Conservation (phyloP, 2,888 invertebrate species). For the Trachelus tabidus region DNA sequence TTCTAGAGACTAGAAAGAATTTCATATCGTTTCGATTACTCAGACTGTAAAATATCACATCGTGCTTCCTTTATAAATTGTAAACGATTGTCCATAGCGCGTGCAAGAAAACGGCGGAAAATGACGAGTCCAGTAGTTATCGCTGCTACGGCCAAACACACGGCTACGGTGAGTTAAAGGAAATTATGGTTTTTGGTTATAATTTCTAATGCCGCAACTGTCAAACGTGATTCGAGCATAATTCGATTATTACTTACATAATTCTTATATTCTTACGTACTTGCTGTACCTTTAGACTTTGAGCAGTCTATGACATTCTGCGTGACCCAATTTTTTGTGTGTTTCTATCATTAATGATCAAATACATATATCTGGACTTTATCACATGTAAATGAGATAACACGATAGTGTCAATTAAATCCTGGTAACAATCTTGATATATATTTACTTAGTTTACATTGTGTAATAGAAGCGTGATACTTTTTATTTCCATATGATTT, state of each 20-base stretch:
- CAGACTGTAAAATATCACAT: neutral
- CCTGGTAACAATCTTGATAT: neutral
- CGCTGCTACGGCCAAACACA: slow-evolving; percentile 85
- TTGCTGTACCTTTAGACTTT: neutral
- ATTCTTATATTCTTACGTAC: slow-evolving; percentile 1
- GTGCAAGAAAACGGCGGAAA: slow-evolving; percentile 18
- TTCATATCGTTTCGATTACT: neutral
- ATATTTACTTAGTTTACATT: neutral
- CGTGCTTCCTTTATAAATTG: neutral
- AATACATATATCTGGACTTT: neutral
- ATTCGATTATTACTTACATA: slow-evolving; percentile 11
- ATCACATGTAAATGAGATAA: neutral
- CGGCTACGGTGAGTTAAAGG: slow-evolving; percentile 79
- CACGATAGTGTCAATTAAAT: neutral
- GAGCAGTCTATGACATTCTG: neutral
- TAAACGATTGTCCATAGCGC: neutral
- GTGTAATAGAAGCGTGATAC: neutral
- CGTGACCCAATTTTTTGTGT: neutral
- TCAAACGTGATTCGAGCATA: slow-evolving; percentile 7
- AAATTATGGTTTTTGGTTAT: slow-evolving; percentile 16
- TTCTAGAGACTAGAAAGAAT: neutral
- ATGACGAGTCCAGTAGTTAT: slow-evolving; percentile 80
- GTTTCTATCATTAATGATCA: neutral
- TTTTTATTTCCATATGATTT: neutral
- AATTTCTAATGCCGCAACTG: neutral